Conservation (phyloP, 2,113 vertebrate genomes). For the Paracanthobrama guichenoti region DNA sequence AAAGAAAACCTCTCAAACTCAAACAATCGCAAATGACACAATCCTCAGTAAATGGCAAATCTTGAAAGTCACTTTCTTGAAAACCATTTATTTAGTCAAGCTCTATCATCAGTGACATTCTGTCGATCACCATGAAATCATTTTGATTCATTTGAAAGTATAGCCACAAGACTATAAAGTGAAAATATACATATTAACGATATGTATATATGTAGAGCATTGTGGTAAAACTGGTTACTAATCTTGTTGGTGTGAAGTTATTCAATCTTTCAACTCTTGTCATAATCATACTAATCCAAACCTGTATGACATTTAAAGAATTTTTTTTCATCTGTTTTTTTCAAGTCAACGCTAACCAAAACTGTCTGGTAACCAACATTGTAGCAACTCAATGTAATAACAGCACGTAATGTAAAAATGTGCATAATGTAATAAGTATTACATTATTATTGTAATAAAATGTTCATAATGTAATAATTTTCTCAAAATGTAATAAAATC, state of each 20-base stretch:
- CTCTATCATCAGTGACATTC: background rate
- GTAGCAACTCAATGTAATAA: no score
- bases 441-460: no score
- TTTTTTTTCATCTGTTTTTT: no score
- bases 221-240: background rate
- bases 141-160: background rate
- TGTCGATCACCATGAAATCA: background rate
- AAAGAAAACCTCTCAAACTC: background rate
- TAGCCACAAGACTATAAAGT: background rate
- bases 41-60: background rate
- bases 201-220: background rate
- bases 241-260: background rate
- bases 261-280: background rate
- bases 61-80: background rate
- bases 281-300: no score
- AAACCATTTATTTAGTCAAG: background rate
- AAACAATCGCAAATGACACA: slow-evolving; percentile 18
- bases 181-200: background rate
- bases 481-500: no score
- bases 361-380: background rate
- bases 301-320: no score
- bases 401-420: no score
- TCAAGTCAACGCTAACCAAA: background rate
- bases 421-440: no score
- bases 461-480: no score